Percentiles rank a stretch among this genome's conserved stretches.
Evolutionary conservation across 2,113 vertebrate genomes (phyloP).

Genomic region (Lophochroa leadbeateri): DNA sequence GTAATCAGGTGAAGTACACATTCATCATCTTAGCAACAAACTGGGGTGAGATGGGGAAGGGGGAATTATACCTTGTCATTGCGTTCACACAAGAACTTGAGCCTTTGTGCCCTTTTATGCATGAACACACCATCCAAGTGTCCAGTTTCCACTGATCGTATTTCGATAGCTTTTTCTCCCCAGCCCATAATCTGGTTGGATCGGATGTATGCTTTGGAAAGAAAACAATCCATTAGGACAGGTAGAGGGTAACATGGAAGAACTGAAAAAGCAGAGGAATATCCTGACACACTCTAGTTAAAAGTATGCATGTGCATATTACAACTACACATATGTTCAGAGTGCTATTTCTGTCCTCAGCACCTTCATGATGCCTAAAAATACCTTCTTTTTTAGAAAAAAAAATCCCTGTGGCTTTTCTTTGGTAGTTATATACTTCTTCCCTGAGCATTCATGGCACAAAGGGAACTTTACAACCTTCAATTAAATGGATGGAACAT

Average conservation of each 20-base stretch:
- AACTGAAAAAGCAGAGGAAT: neutral
- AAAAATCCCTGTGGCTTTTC: neutral
- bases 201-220: constrained; percentile 89
- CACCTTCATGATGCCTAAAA: neutral
- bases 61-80: constrained; percentile 91
- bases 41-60: neutral
- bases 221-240: neutral
- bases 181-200: constrained; percentile 99
- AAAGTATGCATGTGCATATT: neutral
- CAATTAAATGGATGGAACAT: neutral
- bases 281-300: neutral
- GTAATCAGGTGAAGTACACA: accelerated
- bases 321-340: neutral
- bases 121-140: constrained; percentile 98
- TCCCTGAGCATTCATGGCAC: neutral
- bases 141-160: constrained; percentile 96
- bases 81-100: constrained; percentile 97
- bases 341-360: neutral
- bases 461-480: neutral
- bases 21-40: neutral
- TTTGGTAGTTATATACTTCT: neutral
- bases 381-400: neutral
- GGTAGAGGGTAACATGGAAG: neutral
- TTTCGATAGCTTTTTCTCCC: constrained; percentile 99
- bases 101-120: constrained; percentile 98